Percentiles rank a stretch among this genome's conserved stretches.
These are phyloP conservation scores for Peromyscus melanophrys DNA, from an alignment of 2,797 vertebrate genomes.

Conservation along the genomic window DNA sequence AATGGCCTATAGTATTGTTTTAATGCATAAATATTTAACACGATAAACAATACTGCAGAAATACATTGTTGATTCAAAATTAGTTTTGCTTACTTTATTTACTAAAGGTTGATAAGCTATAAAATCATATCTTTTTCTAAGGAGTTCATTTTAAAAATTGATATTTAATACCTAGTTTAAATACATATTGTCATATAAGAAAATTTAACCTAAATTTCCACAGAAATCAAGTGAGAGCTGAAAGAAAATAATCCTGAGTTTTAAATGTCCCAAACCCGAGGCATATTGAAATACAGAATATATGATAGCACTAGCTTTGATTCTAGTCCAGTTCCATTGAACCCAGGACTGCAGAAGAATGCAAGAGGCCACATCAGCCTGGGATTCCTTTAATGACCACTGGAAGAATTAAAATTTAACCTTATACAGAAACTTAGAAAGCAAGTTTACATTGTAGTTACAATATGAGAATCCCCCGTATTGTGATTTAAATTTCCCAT, in stretches of 20 bases:
- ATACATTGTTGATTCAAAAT: not conserved
- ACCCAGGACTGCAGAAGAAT: not conserved
- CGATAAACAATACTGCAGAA: not conserved
- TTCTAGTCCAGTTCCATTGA: not conserved
- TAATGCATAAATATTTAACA: not conserved
- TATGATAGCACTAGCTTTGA: conserved; percentile 15
- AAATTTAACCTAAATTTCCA: not conserved
- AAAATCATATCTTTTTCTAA: not conserved
- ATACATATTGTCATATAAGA: not conserved
- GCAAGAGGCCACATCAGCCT: not conserved
- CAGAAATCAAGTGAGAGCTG: not conserved
- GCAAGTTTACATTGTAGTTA: not conserved
- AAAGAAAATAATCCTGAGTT: conserved; percentile 31
- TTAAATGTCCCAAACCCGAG: not conserved
- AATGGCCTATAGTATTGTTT: not conserved
- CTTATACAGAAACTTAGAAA: not conserved
- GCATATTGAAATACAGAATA: not conserved
- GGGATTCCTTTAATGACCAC: not conserved
- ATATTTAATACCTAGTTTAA: conserved; percentile 21
- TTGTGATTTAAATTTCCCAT: not conserved
- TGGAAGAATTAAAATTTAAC: not conserved
- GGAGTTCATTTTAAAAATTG: not conserved
- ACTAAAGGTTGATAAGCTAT: not conserved
- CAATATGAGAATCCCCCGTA: not conserved
- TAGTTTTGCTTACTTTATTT: not conserved